Evolutionary conservation across 2,888 invertebrate species (phyloP).

Genomic region (Syritta pipiens): DNA sequence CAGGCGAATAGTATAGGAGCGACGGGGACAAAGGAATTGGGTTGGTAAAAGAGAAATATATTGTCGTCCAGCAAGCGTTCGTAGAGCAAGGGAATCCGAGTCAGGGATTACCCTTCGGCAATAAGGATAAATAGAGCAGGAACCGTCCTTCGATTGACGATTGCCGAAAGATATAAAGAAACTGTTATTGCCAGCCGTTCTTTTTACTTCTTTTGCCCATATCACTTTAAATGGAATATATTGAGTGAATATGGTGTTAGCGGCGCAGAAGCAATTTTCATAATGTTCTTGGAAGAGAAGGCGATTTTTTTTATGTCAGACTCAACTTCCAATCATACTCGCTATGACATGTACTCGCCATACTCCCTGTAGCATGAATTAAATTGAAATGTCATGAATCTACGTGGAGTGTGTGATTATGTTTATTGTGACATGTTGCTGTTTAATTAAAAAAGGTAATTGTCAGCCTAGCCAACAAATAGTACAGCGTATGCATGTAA

Average conservation of each 20-base stretch:
- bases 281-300: conserved; percentile 28
- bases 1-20: conserved; percentile 31
- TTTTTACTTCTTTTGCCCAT: not conserved
- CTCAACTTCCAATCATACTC: conserved; percentile 51
- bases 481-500: too few species aligned
- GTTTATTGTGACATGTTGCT: too few species aligned
- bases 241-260: conserved; percentile 13
- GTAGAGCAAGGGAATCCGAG: conserved; percentile 31
- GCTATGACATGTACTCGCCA: too few species aligned
- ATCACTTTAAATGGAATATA: not conserved
- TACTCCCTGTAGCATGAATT: too few species aligned
- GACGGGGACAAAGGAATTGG: not conserved
- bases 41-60: conserved; percentile 26
- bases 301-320: conserved; percentile 61
- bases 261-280: conserved; percentile 56
- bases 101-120: too few species aligned
- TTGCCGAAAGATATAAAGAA: conserved; percentile 58
- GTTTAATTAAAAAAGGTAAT: too few species aligned
- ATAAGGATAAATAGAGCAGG: too few species aligned
- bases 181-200: conserved; percentile 52
- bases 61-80: conserved; percentile 54
- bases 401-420: too few species aligned
- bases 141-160: conserved; percentile 52
- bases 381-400: too few species aligned
- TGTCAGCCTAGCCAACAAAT: too few species aligned